Base-by-base conservation (phyloP, 2,113 vertebrate species). In the Scopus umbretta region DNA sequence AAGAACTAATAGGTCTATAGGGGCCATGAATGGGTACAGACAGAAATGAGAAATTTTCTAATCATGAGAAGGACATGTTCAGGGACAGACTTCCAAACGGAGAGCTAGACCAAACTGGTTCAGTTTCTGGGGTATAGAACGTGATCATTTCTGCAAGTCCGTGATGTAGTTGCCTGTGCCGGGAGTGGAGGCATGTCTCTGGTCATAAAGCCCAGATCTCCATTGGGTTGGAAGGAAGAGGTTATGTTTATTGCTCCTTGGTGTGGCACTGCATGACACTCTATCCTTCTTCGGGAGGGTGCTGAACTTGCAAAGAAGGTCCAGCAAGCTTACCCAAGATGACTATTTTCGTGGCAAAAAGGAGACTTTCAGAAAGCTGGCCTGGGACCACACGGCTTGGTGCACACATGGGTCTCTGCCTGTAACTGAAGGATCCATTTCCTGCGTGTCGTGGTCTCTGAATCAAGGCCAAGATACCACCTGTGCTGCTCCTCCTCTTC, bases 1-100 rank as follows among this genome's bases (percentile, higher is more conserved):
- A 56, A 88, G 92, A 90, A 32, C 87, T 94, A 92, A 95, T 95
- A 75, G 94, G 87, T 90, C 94, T 93, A 0, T 5, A 68, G 93
- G 81, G 96, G 66, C 90, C 25, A 26, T 29, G 70, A 96, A 85
- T 82, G 87, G 90, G 87, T 19, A 72, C 58, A 91, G 87, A 65
- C 49, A 94, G 81, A 94, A 94, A 91, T 88, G 81, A 96, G 90
- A 80, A 88, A 49, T 88, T 62, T 91, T 90, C 84, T 81, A 58
- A 86, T 76, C 58, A 73, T 49, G 52, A 79, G 70, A 81, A 95
- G 70, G 90, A 87, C 62, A 12, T 21, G 40, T 72, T 91, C 87
- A 92, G 79, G 81, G 70, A 85, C 90, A 86, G n/a, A 9, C 61
- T 90, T 90, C 38, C 45, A 85, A 75, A 32, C 11, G 4, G 58